Conservation (phyloP, 2,888 invertebrate species). For the Orgyia antiqua region DNA sequence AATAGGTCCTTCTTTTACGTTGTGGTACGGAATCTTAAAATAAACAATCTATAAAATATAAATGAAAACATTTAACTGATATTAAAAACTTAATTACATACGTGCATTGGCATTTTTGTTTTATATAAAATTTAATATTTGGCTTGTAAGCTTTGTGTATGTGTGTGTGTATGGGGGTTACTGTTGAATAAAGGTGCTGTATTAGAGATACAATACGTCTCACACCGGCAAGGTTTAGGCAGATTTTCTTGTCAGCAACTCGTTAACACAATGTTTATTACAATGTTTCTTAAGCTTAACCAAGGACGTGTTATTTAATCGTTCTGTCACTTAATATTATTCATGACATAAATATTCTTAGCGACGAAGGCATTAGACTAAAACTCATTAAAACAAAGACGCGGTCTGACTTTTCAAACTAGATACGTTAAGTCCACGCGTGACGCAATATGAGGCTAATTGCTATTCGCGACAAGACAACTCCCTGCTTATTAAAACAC, state of each 20-base stretch:
- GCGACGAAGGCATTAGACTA: conserved; percentile 71
- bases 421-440: conserved; percentile 76
- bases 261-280: conserved; percentile 61
- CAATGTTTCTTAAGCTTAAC: conserved; percentile 65
- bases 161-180: conserved; percentile 22
- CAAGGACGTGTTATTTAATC: conserved; percentile 67
- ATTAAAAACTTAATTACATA: conserved; percentile 5
- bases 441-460: conserved; percentile 61
- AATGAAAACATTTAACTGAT: no score
- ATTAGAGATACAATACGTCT: conserved; percentile 5
- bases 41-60: no score
- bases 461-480: conserved; percentile 64
- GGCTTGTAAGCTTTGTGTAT: conserved; percentile 8
- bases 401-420: conserved; percentile 75
- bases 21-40: no score
- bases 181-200: conserved; percentile 13
- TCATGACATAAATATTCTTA: conserved; percentile 74
- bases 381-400: conserved; percentile 76
- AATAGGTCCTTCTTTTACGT: no score
- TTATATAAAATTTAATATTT: conserved; percentile 15
- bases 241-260: conserved; percentile 48
- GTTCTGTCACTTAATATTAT: conserved; percentile 71
- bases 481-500: conserved; percentile 65
- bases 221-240: no score
- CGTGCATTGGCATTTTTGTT: conserved; percentile 6